Base-by-base conservation (phyloP, 35 echinoderm and acorn worm species). In the Strongylocentrotus purpuratus region DNA sequence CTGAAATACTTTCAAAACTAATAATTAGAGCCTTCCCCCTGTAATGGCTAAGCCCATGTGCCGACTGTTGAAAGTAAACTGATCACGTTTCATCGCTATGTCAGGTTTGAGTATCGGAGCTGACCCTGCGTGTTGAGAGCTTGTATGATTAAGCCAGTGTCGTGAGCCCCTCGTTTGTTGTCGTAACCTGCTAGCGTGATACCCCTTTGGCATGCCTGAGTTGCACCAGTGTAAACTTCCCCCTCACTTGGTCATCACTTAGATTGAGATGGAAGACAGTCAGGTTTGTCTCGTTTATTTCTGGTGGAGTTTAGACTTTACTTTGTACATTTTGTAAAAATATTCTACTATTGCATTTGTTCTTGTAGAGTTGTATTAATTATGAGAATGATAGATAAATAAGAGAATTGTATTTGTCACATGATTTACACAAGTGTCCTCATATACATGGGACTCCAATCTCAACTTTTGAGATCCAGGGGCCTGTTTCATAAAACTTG, bases 131-230 rank as follows among this genome's bases (percentile, higher is more conserved):
- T n/a, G 65, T 78, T 78, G 65, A 78, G n/a, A 78, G 65, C 65
- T 78, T 78, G 65, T 78, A 78, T 78, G 65, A 78, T 78, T 78
- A 78, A 78, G 65, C 65, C 65, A 4, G 28, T 78, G 65, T 78
- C 65, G 20, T 8, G 20, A 13, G 17, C 7, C 65, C 65, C 65
- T 8, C 65, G 8, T 89, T 89, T 89, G 87, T 89, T 89, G 45
- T 89, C 33, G 33, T 89, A 45, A 89, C 87, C 87, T 45, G 87
- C 87, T 45, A 89, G 45, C 32, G 87, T 89, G 87, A 89, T 89
- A 89, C 87, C 87, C 87, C 87, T 46, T 89, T 89, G 31, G 87
- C 87, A 89, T 46, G 45, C 87, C 10, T 4, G 87, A 89, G 33
- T 89, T 89, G 87, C 87, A 15, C 12, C 12, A 89, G 33, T 89